Conservation (phyloP, 2,797 vertebrate species). For the Coregonus suidteri region DNA sequence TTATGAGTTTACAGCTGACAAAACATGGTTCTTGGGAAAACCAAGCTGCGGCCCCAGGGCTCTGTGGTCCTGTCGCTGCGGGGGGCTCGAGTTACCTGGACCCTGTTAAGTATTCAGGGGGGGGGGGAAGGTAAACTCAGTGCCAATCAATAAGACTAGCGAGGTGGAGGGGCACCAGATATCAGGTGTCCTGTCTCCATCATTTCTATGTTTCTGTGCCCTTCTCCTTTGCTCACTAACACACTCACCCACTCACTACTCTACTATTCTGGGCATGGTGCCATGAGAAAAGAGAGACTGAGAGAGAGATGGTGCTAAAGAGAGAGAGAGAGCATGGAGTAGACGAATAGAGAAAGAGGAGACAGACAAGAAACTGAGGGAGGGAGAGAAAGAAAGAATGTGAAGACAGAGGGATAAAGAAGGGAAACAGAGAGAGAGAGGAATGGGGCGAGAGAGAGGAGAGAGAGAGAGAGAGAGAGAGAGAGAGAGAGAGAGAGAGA, state of each 20-base stretch:
- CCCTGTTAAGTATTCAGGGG: slow-evolving; percentile 50
- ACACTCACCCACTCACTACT: slow-evolving; percentile 14
- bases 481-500: background rate
- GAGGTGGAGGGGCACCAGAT: background rate
- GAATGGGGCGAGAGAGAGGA: background rate
- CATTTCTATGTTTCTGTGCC: slow-evolving; percentile 17
- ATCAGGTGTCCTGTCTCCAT: slow-evolving; percentile 27
- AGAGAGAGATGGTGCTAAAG: background rate
- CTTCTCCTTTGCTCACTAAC: background rate
- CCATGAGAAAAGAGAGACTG: slow-evolving; percentile 30
- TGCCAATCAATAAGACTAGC: slow-evolving; percentile 38
- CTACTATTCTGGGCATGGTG: slow-evolving; percentile 43
- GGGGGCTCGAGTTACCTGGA: slow-evolving; percentile 40
- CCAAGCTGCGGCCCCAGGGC: slow-evolving; percentile 8
- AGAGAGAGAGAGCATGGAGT: background rate
- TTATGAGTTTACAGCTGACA: slow-evolving; percentile 13
- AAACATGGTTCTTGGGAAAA: slow-evolving; percentile 14
- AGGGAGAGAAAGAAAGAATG: slow-evolving; percentile 4
- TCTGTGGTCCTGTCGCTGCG: slow-evolving; percentile 15
- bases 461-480: background rate
- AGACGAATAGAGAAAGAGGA: background rate
- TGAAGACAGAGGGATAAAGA: background rate
- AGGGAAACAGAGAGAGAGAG: background rate
- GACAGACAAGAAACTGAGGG: background rate
- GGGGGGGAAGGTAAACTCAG: slow-evolving; percentile 40